phyloP scores from a whole-genome alignment of 2,888 invertebrate genomes.

The Mythimna vitellina region DNA sequence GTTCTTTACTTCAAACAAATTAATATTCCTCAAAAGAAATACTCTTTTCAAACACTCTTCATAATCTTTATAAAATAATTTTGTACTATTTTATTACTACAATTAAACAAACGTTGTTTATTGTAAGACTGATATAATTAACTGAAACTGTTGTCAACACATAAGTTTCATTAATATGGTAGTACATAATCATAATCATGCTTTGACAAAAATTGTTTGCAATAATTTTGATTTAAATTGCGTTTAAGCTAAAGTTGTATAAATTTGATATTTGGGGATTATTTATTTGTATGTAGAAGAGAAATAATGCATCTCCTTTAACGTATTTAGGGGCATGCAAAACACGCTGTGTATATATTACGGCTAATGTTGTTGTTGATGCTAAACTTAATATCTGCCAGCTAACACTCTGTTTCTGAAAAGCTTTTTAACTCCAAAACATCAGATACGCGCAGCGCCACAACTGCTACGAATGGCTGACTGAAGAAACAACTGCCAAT shows the following conservation, averaged over 20 bases:
- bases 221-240: background rate
- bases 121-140: background rate
- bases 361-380: conserved; percentile 35
- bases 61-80: background rate
- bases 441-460: background rate
- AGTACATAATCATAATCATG: background rate
- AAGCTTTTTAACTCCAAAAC: background rate
- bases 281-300: conserved; percentile 28
- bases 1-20: conserved; percentile 30
- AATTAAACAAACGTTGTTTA: background rate
- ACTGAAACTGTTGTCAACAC: background rate
- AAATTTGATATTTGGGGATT: conserved; percentile 4
- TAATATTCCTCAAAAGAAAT: conserved; percentile 24
- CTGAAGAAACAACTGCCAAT: background rate
- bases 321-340: conserved; percentile 33
- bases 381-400: background rate
- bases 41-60: background rate
- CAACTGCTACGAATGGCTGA: background rate
- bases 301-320: conserved; percentile 7
- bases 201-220: background rate
- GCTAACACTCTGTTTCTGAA: background rate
- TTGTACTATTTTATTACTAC: background rate
- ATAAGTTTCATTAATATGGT: background rate
- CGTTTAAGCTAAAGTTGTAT: conserved; percentile 2
- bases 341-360: conserved; percentile 5